phyloP scores from a whole-genome alignment of 35 echinoderm and acorn worm genomes.

The Apostichopus parvimensis region DNA sequence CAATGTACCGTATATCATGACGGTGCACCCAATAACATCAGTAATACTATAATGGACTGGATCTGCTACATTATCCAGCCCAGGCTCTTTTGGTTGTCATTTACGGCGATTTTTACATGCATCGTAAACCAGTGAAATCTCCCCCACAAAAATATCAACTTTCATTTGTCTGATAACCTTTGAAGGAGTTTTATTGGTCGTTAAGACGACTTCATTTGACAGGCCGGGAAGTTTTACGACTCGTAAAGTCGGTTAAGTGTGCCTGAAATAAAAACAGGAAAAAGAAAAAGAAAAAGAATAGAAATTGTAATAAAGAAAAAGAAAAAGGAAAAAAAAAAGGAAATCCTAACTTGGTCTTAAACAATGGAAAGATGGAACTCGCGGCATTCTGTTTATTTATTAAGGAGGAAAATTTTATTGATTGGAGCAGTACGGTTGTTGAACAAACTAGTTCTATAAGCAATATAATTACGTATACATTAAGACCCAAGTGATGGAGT shows the following conservation, averaged over 20 bases:
- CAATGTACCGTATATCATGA: no score
- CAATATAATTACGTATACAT: background rate
- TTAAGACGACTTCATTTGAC: slow-evolving; percentile 12
- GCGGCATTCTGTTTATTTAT: slow-evolving; percentile 29
- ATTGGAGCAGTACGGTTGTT: background rate
- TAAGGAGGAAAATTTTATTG: background rate
- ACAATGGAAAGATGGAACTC: background rate
- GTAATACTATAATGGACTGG: background rate
- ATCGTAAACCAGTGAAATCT: background rate
- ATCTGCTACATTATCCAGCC: background rate
- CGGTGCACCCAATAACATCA: no score
- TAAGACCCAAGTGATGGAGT: background rate
- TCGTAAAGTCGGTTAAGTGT: background rate
- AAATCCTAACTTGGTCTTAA: background rate
- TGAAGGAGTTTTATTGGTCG: slow-evolving; percentile 14
- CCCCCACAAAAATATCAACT: background rate
- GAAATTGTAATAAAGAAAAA: no score
- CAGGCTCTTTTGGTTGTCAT: background rate
- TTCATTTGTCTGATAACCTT: background rate
- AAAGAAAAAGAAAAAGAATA: background rate
- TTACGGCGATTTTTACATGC: slow-evolving; percentile 9
- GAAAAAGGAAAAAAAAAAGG: no score
- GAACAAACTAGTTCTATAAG: background rate
- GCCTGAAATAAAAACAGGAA: background rate
- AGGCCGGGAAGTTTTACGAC: slow-evolving; percentile 2